These are phyloP conservation scores for Rhinoraja longicauda DNA, from an alignment of 2,797 vertebrate genomes.

Conservation along the genomic window DNA sequence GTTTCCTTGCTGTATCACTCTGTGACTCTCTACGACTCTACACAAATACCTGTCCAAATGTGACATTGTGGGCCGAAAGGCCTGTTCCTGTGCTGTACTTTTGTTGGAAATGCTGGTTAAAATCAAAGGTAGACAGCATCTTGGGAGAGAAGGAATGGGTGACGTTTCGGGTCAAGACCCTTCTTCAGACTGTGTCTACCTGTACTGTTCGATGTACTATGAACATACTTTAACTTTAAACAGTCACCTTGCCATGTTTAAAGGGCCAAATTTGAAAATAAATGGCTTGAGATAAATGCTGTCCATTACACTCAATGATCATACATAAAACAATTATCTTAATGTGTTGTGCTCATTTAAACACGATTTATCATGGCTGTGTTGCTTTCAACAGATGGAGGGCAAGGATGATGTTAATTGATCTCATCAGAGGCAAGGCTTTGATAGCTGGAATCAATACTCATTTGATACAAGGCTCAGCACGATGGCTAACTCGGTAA, in stretches of 20 bases:
- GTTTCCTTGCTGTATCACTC: too few relatives aligned
- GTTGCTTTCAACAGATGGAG: constrained; percentile 42
- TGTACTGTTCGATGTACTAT: too few relatives aligned
- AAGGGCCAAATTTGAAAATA: not conserved
- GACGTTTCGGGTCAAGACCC: too few relatives aligned
- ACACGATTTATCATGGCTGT: constrained; percentile 49
- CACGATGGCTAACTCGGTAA: not conserved
- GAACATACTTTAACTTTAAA: not conserved
- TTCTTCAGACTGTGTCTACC: too few relatives aligned
- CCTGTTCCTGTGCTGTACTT: too few relatives aligned
- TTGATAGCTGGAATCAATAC: constrained; percentile 45
- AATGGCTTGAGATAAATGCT: constrained; percentile 29
- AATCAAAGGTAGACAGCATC: too few relatives aligned
- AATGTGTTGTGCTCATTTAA: constrained; percentile 43
- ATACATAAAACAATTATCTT: constrained; percentile 41
- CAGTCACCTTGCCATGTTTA: not conserved
- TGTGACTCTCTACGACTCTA: too few relatives aligned
- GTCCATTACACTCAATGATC: constrained; percentile 33
- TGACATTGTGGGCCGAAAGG: too few relatives aligned
- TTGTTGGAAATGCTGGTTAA: too few relatives aligned
- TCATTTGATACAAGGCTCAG: constrained; percentile 46
- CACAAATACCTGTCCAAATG: too few relatives aligned
- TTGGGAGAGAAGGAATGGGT: too few relatives aligned
- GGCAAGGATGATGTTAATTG: constrained; percentile 45
- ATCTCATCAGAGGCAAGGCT: constrained; percentile 45